Conservation (phyloP, 2,888 invertebrate genomes). For the Argyresthia goedartella region DNA sequence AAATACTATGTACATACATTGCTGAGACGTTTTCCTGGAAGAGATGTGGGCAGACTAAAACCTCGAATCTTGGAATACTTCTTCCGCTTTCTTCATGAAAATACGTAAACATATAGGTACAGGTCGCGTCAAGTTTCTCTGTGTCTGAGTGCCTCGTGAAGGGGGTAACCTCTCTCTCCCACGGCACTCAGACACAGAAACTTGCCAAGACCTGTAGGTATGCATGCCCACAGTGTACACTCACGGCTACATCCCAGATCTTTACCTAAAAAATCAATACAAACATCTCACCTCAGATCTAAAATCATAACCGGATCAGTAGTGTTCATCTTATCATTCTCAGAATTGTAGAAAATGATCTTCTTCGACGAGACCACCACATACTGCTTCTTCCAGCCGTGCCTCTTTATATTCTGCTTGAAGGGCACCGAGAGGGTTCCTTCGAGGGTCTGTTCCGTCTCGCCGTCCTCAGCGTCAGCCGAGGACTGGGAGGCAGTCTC, state of each 20-base stretch:
- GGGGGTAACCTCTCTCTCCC: too few relatives aligned
- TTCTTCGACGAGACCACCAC: slow-evolving; percentile 97
- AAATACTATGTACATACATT: too few relatives aligned
- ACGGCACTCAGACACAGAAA: too few relatives aligned
- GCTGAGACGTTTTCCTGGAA: too few relatives aligned
- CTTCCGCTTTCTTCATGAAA: too few relatives aligned
- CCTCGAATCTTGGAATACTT: too few relatives aligned
- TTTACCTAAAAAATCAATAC: slow-evolving; percentile 4
- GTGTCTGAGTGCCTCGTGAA: too few relatives aligned
- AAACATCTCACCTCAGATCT: slow-evolving; percentile 83
- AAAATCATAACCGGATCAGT: slow-evolving; percentile 95
- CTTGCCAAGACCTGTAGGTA: too few relatives aligned
- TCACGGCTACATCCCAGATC: background rate
- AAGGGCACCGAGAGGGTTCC: slow-evolving; percentile 97
- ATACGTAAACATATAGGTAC: too few relatives aligned
- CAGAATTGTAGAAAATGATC: slow-evolving; percentile 96
- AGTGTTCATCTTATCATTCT: slow-evolving; percentile 93
- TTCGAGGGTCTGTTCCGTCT: slow-evolving; percentile 87
- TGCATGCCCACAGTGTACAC: too few relatives aligned
- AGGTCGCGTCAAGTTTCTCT: too few relatives aligned
- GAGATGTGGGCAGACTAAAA: too few relatives aligned
- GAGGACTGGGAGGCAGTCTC: slow-evolving; percentile 94
- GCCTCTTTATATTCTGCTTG: slow-evolving; percentile 94
- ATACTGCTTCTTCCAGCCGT: slow-evolving; percentile 97
- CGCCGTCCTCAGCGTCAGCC: slow-evolving; percentile 86